Evolutionary conservation across 1,140 invertebrate species (phyloP), one percentile per base, ranked within the genome.

Genomic region (Caenorhabditis remanei): DNA sequence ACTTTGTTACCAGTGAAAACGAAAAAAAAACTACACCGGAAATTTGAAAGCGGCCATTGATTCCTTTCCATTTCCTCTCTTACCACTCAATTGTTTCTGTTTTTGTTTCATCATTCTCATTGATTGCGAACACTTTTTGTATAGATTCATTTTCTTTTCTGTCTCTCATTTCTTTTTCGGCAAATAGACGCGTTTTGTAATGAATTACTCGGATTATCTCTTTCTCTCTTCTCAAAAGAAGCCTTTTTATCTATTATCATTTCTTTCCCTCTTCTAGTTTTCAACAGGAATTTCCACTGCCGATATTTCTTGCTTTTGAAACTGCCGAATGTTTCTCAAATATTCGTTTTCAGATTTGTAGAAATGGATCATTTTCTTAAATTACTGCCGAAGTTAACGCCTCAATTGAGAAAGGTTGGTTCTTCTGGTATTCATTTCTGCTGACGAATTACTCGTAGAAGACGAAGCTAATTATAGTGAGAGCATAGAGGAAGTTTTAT

Each of bases 341-440:
- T 58, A 16, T 46, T 46, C n/a, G n/a, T 9, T 46, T 43, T 48
- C 43, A n/a, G 19, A 46, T 5, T 21, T n/a, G 21, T 9, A 58
- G n/a, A 58, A 32, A 79, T 79, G 71, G 71, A 79, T 79, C 71
- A 79, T 50, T 79, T 79, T 50, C 43, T 79, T 4, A 79, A 79
- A 53, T 50, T 79, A 24, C 14, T 79, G 2, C 71, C 71, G 21
- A 79, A 79, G 53, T 50, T 79, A 46, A 79, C 71, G 19, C 43
- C 71, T 2, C 71, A 79, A 19, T 50, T 79, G 21, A 50, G 71
- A 79, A 79, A 79, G 46, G 71, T 79, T 6, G 21, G 71, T 53
- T 53, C 11, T 50, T 50, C 14, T 50, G 11, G 11, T 53, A 3
- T 3, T 11, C 11, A 53, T 6, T 53, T 53, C 9, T 16, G 9